phyloP scores from a whole-genome alignment of 2,888 invertebrate species.

The Candidula unifasciata region DNA sequence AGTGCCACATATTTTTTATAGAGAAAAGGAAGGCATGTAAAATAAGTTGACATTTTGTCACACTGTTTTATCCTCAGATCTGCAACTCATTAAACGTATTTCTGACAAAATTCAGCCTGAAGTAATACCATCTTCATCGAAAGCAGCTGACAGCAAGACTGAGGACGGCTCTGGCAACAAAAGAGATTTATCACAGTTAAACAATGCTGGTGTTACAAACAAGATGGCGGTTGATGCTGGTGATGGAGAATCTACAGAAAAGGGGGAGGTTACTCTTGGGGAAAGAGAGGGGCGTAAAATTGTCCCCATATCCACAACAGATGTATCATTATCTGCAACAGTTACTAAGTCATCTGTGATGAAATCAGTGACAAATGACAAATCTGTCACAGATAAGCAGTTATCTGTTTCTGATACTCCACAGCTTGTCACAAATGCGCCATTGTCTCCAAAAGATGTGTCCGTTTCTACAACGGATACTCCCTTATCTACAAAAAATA shows the following conservation, averaged over 20 bases:
- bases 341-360: background rate
- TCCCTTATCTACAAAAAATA: background rate
- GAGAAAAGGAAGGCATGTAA: background rate
- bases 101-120: conserved; percentile 13
- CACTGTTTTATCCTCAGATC: conserved; percentile 30
- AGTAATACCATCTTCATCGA: conserved; percentile 1
- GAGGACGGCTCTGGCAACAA: background rate
- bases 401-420: no score
- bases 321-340: background rate
- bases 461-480: no score
- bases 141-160: background rate
- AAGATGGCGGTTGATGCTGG: conserved; percentile 16
- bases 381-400: no score
- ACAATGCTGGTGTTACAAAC: background rate
- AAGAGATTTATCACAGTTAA: background rate
- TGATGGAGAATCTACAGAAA: background rate
- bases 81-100: conserved; percentile 38
- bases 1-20: no score
- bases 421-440: no score
- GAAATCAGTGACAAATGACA: background rate
- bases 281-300: background rate
- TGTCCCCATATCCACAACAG: no score
- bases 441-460: no score
- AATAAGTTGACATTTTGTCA: background rate
- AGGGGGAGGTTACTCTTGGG: background rate